Percentiles rank a stretch among this genome's conserved stretches.
Evolutionary conservation across 2,797 vertebrate species (phyloP).

Genomic region (Ceryle rudis): DNA sequence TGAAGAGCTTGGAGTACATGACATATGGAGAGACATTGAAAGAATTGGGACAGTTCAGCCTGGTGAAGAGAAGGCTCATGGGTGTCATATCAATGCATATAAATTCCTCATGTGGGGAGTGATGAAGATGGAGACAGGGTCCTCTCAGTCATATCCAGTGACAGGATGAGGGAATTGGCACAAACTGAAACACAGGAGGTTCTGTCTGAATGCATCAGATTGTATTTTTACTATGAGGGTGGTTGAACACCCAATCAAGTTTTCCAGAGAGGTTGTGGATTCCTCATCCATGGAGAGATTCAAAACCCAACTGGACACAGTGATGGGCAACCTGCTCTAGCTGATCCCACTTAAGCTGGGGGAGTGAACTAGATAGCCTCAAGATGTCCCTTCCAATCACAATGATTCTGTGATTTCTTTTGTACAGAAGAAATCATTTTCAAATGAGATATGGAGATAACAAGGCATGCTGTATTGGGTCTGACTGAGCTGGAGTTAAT

Average conservation of each 20-base stretch:
- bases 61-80: not conserved
- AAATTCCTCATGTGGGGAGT: not conserved
- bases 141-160: not conserved
- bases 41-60: not conserved
- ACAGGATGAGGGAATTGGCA: not conserved
- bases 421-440: not conserved
- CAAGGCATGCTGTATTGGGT: not conserved
- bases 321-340: not conserved
- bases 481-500: no score
- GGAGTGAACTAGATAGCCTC: not conserved
- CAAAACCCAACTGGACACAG: not conserved
- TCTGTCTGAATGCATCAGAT: not conserved
- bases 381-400: not conserved
- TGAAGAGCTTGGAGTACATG: not conserved
- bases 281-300: not conserved
- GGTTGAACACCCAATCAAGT: not conserved
- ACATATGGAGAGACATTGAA: not conserved
- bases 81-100: not conserved
- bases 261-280: not conserved
- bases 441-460: not conserved
- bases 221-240: not conserved
- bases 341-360: not conserved
- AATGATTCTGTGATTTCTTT: not conserved
- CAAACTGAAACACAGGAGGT: not conserved
- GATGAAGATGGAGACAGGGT: not conserved